These are phyloP conservation scores for Sylvia atricapilla DNA, from an alignment of 2,113 vertebrate genomes.

Conservation along the genomic window DNA sequence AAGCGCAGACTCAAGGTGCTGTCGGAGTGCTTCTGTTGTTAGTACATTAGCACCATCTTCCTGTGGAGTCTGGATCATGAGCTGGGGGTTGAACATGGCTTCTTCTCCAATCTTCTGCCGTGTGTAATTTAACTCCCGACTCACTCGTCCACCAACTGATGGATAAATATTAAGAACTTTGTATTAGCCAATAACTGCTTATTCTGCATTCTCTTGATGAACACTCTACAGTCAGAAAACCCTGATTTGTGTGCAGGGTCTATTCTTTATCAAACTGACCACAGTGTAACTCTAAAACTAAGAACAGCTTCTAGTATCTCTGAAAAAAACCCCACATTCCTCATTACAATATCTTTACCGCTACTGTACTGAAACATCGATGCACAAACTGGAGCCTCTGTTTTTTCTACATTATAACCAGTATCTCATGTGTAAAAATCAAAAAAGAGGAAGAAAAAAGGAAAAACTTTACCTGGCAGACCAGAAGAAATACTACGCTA, in stretches of 20 bases:
- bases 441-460: background rate
- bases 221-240: background rate
- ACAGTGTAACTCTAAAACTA: background rate
- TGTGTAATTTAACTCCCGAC: conserved; percentile 95
- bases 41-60: conserved; percentile 91
- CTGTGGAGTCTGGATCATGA: conserved; percentile 97
- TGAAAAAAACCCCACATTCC: background rate
- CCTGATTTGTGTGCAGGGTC: too few species aligned
- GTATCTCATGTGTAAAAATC: background rate
- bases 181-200: conserved; percentile 35
- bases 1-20: conserved; percentile 93
- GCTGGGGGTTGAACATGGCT: conserved; percentile 97
- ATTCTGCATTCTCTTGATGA: background rate
- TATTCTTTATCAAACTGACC: background rate
- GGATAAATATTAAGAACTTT: conserved; percentile 47
- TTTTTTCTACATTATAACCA: conserved; percentile 13
- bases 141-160: conserved; percentile 95
- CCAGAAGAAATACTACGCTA: conserved; percentile 61
- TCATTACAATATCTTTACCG: background rate
- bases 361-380: background rate
- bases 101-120: conserved; percentile 98
- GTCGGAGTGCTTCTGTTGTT: conserved; percentile 89
- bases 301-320: background rate
- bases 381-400: background rate
- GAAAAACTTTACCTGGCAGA: conserved; percentile 45